Evolutionary conservation across 2,888 invertebrate genomes (phyloP).

Genomic region (Drosophila kokeensis): DNA sequence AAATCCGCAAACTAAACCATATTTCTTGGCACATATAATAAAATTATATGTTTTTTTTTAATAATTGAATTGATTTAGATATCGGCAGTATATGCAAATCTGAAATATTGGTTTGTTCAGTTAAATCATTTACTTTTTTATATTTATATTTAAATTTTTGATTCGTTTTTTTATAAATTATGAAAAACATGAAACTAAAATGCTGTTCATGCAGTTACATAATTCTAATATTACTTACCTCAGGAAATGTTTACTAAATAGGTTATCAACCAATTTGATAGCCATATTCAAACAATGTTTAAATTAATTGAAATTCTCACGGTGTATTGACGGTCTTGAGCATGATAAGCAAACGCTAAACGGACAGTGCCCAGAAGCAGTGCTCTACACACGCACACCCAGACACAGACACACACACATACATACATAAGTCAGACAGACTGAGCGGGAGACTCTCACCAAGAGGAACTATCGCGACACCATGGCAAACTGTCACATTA

Average conservation of each 20-base stretch:
- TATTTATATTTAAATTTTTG: background rate
- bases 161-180: background rate
- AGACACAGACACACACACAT: conserved; percentile 1
- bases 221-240: conserved; percentile 1
- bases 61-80: background rate
- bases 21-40: background rate
- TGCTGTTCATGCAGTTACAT: background rate
- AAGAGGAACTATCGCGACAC: conserved; percentile 40
- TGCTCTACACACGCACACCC: conserved; percentile 9
- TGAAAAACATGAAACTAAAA: background rate
- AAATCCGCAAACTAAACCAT: background rate
- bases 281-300: conserved; percentile 43
- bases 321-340: conserved; percentile 70
- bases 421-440: background rate
- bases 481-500: conserved; percentile 79
- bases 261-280: conserved; percentile 40
- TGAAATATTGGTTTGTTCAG: background rate
- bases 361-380: conserved; percentile 35
- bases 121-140: background rate
- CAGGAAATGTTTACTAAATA: conserved; percentile 43
- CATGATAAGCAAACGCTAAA: conserved; percentile 70
- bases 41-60: background rate
- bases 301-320: conserved; percentile 69
- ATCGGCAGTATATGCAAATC: background rate
- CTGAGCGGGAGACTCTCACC: conserved; percentile 36